A percentile compares a stretch with the other conserved stretches of the same genome.
phyloP scores from a whole-genome alignment of 2,888 invertebrate species.

The Dolichomitus sp. region DNA sequence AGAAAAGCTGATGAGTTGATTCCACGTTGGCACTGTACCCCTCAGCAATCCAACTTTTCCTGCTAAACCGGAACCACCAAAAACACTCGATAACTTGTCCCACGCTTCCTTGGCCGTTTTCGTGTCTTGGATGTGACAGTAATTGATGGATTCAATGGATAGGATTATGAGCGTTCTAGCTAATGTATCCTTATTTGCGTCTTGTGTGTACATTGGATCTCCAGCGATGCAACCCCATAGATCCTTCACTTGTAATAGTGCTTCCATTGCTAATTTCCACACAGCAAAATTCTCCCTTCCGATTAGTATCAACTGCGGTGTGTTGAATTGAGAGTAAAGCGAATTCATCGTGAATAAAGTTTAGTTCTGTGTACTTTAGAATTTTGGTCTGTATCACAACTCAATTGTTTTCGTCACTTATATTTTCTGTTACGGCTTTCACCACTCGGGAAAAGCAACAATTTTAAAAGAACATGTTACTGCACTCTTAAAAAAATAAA shows the following conservation, averaged over 20 bases:
- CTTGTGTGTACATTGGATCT: background rate
- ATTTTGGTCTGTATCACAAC: too few relatives aligned
- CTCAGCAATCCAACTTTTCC: background rate
- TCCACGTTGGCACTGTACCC: too few relatives aligned
- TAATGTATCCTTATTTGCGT: background rate
- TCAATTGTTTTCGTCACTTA: too few relatives aligned
- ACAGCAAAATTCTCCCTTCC: background rate
- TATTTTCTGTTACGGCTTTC: too few relatives aligned
- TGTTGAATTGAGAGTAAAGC: too few relatives aligned
- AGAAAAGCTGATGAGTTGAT: background rate
- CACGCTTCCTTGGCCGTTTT: background rate
- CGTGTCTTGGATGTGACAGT: background rate
- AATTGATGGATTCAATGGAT: background rate
- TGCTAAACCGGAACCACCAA: background rate
- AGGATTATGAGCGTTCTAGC: background rate
- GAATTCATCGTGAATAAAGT: too few relatives aligned
- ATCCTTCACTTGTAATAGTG: background rate
- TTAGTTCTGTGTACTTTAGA: too few relatives aligned
- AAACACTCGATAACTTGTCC: background rate
- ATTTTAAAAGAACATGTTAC: too few relatives aligned
- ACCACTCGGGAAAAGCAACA: too few relatives aligned
- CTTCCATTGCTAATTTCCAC: background rate
- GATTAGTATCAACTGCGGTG: background rate
- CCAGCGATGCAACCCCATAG: background rate
- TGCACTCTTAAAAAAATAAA: too few relatives aligned